Evolutionary conservation across 53 echinoderm and acorn worm species (phyloP), one percentile per base, ranked within the genome.

Genomic region (Paracentrotus lividus): DNA sequence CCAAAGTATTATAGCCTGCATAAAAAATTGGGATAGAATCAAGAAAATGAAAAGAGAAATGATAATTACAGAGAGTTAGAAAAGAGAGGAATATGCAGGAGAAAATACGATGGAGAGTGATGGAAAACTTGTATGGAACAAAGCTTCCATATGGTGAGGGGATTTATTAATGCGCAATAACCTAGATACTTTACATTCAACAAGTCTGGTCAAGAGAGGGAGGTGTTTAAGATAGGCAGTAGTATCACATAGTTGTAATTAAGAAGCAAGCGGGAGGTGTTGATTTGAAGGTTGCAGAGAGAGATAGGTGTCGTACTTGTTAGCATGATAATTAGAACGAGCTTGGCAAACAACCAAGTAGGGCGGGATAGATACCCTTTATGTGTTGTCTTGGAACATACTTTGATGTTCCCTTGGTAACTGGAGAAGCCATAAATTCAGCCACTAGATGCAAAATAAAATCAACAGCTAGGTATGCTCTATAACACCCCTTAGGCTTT

Each of bases 101-200:
- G 14, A 27, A 61, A 9, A 61, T 5, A 61, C 5, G 61, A 64
- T 13, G 26, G 27, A 64, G 64, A 64, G 8, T 27, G 4, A 29
- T 29, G 10, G 3, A 64, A 8, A 81, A 81, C 12, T 47, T 81
- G 81, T 24, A 12, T 21, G 2, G 13, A 12, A 47, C 26, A 26
- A 81, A 81, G 45, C 40, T 49, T n/a, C 81, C 81, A 81, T 81
- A 81, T 81, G 81, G 81, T 47, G 81, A 24, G 16, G 43, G 16
- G 13, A 26, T 47, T 24, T 24, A 49, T 81, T n/a, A 20, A 44
- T 81, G 49, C 8, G 81, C 47, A 47, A 26, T 81, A n/a, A 81
- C 47, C 24, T 1, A 45, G 44, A 81, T 5, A 26, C 24, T 81
- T 81, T 44, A 47, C 81, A 81, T 45, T 81, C 47, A 27, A 47